A percentile compares a stretch with the other conserved stretches of the same genome.
Evolutionary conservation across 2,888 invertebrate species (phyloP).

Genomic region (Carpatolechia fugitivella): DNA sequence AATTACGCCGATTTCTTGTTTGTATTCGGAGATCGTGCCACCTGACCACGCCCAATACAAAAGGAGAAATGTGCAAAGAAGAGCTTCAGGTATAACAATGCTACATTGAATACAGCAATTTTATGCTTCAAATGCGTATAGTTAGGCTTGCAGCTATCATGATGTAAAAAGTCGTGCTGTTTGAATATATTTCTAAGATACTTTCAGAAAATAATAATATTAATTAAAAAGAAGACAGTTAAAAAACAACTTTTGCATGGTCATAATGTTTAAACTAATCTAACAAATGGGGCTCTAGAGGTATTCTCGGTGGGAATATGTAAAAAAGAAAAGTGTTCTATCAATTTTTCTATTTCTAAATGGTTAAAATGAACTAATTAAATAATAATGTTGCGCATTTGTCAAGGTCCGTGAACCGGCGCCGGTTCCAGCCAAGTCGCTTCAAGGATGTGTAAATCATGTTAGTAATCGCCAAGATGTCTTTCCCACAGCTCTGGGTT

Average conservation of each 20-base stretch:
- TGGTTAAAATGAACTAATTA: slow-evolving; percentile 19
- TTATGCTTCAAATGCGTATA: slow-evolving; percentile 17
- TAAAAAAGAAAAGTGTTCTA: no score
- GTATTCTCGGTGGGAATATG: no score
- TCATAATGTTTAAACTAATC: no score
- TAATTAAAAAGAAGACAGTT: no score
- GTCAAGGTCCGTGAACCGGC: slow-evolving; percentile 17
- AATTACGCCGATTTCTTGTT: neutral
- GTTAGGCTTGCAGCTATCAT: neutral
- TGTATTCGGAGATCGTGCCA: slow-evolving; percentile 23
- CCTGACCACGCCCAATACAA: slow-evolving; percentile 29
- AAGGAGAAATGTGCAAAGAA: slow-evolving; percentile 18
- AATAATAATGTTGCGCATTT: slow-evolving; percentile 22
- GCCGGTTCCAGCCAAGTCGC: neutral
- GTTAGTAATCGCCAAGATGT: slow-evolving; percentile 9
- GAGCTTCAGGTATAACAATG: neutral
- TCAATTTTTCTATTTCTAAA: no score
- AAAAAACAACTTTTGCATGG: no score
- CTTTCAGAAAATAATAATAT: no score
- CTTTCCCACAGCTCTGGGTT: slow-evolving; percentile 24
- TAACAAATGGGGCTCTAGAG: no score
- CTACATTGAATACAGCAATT: slow-evolving; percentile 17
- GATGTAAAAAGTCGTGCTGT: no score
- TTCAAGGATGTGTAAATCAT: slow-evolving; percentile 26
- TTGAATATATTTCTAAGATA: no score